Evolutionary conservation across 2,888 invertebrate genomes (phyloP).

Genomic region (Ichneumoninae sp.): DNA sequence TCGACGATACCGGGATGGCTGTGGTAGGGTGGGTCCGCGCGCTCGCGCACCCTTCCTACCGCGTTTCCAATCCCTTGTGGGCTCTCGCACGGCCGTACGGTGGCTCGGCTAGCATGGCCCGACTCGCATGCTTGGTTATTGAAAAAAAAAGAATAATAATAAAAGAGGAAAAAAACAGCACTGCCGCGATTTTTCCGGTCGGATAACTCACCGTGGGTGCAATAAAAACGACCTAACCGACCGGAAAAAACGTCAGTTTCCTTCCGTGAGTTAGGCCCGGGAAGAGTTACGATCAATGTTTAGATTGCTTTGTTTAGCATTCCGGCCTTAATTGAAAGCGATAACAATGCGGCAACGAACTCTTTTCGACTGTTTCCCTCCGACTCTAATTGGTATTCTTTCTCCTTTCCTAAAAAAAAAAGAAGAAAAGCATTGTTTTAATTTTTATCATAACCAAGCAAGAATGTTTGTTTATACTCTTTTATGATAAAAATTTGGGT

Average conservation of each 20-base stretch:
- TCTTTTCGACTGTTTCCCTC: neutral
- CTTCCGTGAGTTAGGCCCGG: conserved; percentile 44
- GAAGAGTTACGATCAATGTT: conserved; percentile 58
- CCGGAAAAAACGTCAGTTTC: conserved; percentile 67
- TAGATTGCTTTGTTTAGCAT: conserved; percentile 64
- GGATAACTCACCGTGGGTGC: conserved; percentile 64
- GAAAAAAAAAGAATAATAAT: conserved; percentile 52
- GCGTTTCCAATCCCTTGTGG: neutral
- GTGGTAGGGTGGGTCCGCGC: conserved; percentile 17
- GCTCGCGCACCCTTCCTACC: conserved; percentile 34
- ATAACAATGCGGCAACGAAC: conserved; percentile 14
- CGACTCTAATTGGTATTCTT: neutral
- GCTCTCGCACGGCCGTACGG: conserved; percentile 1
- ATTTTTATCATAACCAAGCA: no score
- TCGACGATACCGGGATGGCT: conserved; percentile 26
- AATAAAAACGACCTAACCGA: conserved; percentile 65
- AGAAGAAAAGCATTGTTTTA: neutral
- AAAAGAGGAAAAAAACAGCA: conserved; percentile 38
- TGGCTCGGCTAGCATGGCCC: conserved; percentile 7
- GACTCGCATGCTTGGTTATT: conserved; percentile 64
- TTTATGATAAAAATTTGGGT: no score
- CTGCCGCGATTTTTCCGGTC: conserved; percentile 62
- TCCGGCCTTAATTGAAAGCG: conserved; percentile 11
- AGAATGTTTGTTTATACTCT: no score
- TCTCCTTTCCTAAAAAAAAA: neutral